Base-by-base conservation (phyloP, 2,113 vertebrate genomes). In the Glaucidium brasilianum region DNA sequence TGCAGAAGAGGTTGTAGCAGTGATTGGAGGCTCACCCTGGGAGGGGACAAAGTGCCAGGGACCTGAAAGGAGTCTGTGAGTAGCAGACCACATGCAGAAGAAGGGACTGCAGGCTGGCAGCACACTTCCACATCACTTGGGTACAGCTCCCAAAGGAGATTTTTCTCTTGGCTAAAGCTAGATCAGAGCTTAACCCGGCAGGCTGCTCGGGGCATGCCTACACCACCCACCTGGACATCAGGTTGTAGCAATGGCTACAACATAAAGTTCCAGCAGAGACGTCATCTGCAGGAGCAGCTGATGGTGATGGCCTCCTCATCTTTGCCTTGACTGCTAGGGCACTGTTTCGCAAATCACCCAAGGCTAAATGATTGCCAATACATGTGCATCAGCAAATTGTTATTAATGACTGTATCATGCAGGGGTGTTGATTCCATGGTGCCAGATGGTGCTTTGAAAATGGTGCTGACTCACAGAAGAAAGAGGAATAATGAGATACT, bases 381-480 rank as follows among this genome's bases (percentile, higher is more conserved):
- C 21, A 11, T 3, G 15, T 1, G 7, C 77, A 49, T 72, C 62
- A 92, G 72, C 81, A 94, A 78, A 13, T 35, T 29, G 58, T 53
- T 87, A 88, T 63, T 78, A 85, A 90, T 18, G 60, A 41, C 88
- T 53, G 50, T 13, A 78, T 67, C 5, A 1, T 27, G 69, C 73
- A 64, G 69, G 29, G 78, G 43, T 26, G 69, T 30, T 74, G 81
- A 53, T 56, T 69, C 69, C 12, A 0, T 19, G 43, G 14, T 49
- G 52, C 88, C 88, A 92, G 91, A 92, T 83, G 95, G 91, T 49
- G 71, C 91, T 91, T 52, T 75, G 52, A 71, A 92, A 90, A 77
- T 21, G 32, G 52, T 72, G 76, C 94, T 92, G 91, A 96, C 62
- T 94, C 96, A 82, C 20, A 82, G 74, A 85, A 94, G 69, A 53